Conservation (phyloP, 2,888 invertebrate species). For the Sarcophaga carnaria region DNA sequence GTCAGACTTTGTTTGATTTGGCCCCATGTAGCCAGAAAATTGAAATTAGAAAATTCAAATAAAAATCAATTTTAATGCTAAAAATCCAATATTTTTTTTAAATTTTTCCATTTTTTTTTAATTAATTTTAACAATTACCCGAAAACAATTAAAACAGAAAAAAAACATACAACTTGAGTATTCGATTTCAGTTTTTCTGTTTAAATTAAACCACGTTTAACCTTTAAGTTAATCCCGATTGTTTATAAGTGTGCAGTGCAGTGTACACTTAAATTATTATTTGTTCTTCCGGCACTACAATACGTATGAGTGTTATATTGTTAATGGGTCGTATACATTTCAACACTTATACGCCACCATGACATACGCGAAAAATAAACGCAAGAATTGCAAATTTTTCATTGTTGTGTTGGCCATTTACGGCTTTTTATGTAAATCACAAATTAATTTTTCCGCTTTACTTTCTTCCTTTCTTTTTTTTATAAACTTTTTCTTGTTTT, state of each 20-base stretch:
- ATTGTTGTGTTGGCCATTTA: background rate
- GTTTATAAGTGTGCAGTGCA: background rate
- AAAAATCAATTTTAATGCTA: no score
- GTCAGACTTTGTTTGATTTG: no score
- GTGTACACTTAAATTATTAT: background rate
- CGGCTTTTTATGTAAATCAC: background rate
- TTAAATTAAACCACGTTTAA: background rate
- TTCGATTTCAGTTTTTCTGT: no score
- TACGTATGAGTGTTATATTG: background rate
- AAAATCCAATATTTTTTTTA: no score
- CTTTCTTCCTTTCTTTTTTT: background rate
- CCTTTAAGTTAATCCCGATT: background rate
- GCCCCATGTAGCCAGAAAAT: no score
- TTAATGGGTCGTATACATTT: background rate
- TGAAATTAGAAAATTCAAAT: no score
- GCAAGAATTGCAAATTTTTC: background rate
- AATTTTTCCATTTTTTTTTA: no score
- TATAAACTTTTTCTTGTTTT: background rate
- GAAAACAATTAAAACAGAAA: no score
- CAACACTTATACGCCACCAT: background rate
- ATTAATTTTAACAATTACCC: no score
- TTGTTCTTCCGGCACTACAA: background rate
- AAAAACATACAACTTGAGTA: no score
- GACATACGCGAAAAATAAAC: background rate
- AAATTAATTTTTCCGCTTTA: background rate